Evolutionary conservation across 2,113 vertebrate species (phyloP), one percentile per base, ranked within the genome.

Genomic region (Colius striatus): DNA sequence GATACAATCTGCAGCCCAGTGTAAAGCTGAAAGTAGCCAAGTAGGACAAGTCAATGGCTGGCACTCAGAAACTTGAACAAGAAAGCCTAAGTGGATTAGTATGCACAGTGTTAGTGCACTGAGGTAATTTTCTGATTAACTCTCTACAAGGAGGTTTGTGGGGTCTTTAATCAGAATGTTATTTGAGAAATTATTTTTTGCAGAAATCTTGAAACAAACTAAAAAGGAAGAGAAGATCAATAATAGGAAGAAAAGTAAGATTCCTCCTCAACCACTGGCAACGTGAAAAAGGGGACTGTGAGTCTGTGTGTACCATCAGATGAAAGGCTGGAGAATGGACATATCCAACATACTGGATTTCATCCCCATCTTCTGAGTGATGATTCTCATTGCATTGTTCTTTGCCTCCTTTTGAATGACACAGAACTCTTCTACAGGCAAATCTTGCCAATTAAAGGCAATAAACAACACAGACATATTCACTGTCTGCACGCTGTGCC

Each of bases 81-180:
- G 70, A 92, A 97, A 95, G 91, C 38, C 34, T 87, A 80, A 95
- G 84, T 84, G 81, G 72, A 94, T 96, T 96, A 95, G 89, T 90
- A 96, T 96, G 93, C 96, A 91, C 32, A 72, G 55, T 5, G 9
- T 92, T 90, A 81, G 34, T 22, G 7, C 65, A 67, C 10, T 77
- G 95, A 87, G 47, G 80, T n/a, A 67, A 67, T 93, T 87, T 77
- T 61, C 8, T 29, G 72, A 65, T 95, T 73, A 96, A 92, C 71
- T 82, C 80, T 62, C 57, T 94, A n/a, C 41, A 22, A 84, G 84
- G 54, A 78, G 18, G 27, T 60, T 53, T 78, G 36, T 22, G 4
- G 13, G 3, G 6, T 8, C 67, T 61, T 70, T 50, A 80, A 32
- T 5, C 8, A 65, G 27, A 88, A 38, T 57, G 73, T n/a, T 27